These are phyloP conservation scores for Siniperca knerii DNA, from an alignment of 2,113 vertebrate species.

Conservation along the genomic window DNA sequence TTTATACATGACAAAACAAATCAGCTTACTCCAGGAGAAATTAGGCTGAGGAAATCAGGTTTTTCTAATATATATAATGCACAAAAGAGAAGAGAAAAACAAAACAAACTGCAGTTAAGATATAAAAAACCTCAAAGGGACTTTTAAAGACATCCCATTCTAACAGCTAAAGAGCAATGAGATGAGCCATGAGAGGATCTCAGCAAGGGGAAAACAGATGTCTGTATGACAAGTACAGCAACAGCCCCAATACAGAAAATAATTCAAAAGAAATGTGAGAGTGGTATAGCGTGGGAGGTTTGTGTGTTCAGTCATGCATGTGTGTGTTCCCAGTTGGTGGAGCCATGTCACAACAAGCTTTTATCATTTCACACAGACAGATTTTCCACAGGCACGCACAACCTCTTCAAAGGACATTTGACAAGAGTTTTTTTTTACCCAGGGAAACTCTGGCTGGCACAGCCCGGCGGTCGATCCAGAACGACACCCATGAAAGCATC, in stretches of 20 bases:
- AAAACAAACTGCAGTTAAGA: neutral
- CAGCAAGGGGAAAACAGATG: neutral
- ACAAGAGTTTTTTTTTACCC: conserved; percentile 82
- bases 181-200: conserved; percentile 2
- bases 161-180: conserved; percentile 11
- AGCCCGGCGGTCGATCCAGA: conserved; percentile 94
- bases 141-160: conserved; percentile 16
- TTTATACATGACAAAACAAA: no score
- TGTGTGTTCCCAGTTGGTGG: conserved; percentile 25
- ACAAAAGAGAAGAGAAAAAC: neutral
- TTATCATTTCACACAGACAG: conserved; percentile 53
- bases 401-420: conserved; percentile 33
- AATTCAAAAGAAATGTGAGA: conserved; percentile 43
- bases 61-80: neutral
- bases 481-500: conserved; percentile 97
- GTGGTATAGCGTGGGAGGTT: conserved; percentile 10
- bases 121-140: neutral
- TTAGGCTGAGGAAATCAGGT: no score
- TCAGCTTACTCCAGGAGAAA: no score
- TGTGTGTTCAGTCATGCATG: conserved; percentile 33
- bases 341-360: conserved; percentile 44
- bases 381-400: conserved; percentile 28
- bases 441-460: conserved; percentile 96
- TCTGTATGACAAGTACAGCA: conserved; percentile 15
- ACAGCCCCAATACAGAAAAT: conserved; percentile 35